A percentile compares a stretch with the other conserved stretches of the same genome.
These are phyloP conservation scores for Dicyrtoma fusca DNA, from an alignment of 2,888 invertebrate species.

Conservation along the genomic window DNA sequence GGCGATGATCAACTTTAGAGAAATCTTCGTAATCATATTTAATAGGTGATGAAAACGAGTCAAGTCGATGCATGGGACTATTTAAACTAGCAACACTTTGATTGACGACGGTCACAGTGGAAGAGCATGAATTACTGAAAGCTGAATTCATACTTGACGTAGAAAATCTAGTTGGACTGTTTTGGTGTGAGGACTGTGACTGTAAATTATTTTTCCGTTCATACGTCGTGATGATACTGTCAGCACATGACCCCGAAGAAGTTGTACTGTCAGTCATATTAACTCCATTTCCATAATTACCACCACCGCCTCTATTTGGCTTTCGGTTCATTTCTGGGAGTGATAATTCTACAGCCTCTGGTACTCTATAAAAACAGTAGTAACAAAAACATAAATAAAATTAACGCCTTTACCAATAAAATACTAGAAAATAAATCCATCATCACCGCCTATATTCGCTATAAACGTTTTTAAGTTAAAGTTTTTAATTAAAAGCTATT, in stretches of 20 bases:
- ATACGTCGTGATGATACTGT: constrained; percentile 53
- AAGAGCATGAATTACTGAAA: constrained; percentile 22
- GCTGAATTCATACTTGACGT: neutral
- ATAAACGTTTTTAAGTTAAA: neutral
- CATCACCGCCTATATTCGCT: too few relatives aligned
- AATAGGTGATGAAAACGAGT: constrained; percentile 38
- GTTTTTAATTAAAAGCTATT: neutral
- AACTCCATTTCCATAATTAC: constrained; percentile 15
- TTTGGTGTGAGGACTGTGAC: neutral
- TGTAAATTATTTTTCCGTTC: constrained; percentile 35
- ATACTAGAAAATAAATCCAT: neutral
- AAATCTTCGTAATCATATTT: constrained; percentile 53
- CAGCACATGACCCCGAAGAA: constrained; percentile 51
- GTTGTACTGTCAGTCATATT: constrained; percentile 52
- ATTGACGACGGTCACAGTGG: constrained; percentile 18
- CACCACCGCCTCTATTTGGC: neutral
- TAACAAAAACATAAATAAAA: too few relatives aligned
- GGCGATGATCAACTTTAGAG: constrained; percentile 51
- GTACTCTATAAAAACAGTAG: constrained; percentile 42
- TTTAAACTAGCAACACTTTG: neutral
- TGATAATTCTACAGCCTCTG: constrained; percentile 51
- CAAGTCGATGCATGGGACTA: neutral
- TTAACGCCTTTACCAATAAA: too few relatives aligned
- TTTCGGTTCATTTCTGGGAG: constrained; percentile 6
- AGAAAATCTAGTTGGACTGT: constrained; percentile 12